These are phyloP conservation scores for Nematostella vectensis DNA, from an alignment of 92 coral and sea anemone species.

Conservation along the genomic window DNA sequence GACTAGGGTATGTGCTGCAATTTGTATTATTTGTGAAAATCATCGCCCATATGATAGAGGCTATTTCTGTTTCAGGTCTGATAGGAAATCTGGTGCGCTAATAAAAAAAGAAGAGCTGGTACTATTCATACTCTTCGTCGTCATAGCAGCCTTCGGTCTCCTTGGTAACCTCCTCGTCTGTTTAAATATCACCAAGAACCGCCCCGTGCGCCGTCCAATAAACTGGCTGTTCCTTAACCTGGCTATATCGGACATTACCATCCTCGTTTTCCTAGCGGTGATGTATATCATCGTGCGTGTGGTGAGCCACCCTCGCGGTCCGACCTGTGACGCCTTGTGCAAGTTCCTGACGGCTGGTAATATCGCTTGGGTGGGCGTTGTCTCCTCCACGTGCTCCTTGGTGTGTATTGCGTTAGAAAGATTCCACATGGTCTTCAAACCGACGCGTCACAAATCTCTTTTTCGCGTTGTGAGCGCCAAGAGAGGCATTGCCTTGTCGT, in stretches of 20 bases:
- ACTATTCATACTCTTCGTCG: conserved; percentile 12
- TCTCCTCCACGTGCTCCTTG: conserved; percentile 23
- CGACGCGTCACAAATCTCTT: conserved; percentile 10
- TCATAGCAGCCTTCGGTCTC: conserved; percentile 28
- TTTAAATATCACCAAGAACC: conserved; percentile 21
- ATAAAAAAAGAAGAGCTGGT: too few species aligned
- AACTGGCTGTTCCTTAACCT: conserved; percentile 57
- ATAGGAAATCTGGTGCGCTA: too few species aligned
- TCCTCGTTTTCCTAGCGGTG: conserved; percentile 12
- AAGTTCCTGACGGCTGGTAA: conserved; percentile 24
- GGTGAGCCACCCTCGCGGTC: conserved; percentile 22
- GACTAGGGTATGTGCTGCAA: too few species aligned
- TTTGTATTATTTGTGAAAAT: too few species aligned
- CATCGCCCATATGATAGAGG: too few species aligned
- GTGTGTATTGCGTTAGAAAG: conserved; percentile 36
- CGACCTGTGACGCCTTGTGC: conserved; percentile 23
- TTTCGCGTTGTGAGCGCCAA: conserved; percentile 10
- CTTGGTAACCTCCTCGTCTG: conserved; percentile 48
- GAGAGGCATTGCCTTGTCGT: conserved; percentile 8
- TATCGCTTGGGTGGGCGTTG: conserved; percentile 32
- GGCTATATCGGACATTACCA: conserved; percentile 40
- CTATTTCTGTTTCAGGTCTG: too few species aligned
- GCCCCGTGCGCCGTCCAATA: conserved; percentile 38
- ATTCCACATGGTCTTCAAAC: conserved; percentile 19
- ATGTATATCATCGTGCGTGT: conserved; percentile 9